Percentiles rank a stretch among this genome's conserved stretches.
Evolutionary conservation across 2,888 invertebrate species (phyloP).

Genomic region (Hirtodrosophila duncani): DNA sequence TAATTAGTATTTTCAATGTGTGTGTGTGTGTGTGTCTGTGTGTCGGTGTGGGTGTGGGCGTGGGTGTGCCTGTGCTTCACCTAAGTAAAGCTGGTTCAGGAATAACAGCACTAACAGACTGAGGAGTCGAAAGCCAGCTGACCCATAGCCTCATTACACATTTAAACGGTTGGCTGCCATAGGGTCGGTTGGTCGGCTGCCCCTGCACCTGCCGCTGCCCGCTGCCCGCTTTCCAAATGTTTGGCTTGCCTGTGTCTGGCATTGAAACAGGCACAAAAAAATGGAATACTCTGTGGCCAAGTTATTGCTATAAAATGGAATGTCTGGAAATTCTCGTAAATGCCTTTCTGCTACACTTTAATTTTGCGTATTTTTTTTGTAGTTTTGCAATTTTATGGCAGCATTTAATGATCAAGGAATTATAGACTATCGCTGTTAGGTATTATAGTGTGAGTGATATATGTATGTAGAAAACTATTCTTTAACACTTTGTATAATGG

Average conservation of each 20-base stretch:
- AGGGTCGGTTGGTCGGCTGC: not conserved
- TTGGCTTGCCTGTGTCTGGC: slow-evolving; percentile 13
- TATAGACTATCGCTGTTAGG: no score
- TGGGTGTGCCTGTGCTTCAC: slow-evolving; percentile 18
- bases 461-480: no score
- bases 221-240: no score
- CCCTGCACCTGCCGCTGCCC: not conserved
- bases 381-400: no score
- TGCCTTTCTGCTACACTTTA: slow-evolving; percentile 19
- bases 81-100: slow-evolving; percentile 10
- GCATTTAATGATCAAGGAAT: no score
- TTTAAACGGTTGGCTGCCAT: slow-evolving; percentile 49
- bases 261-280: no score
- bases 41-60: slow-evolving; percentile 7
- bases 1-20: slow-evolving; percentile 65
- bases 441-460: no score
- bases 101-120: no score
- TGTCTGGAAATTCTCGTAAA: slow-evolving; percentile 7
- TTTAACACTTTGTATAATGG: no score
- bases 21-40: slow-evolving; percentile 22
- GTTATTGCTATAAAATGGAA: slow-evolving; percentile 5
- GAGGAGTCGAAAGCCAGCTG: slow-evolving; percentile 23
- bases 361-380: no score
- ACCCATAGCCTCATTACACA: slow-evolving; percentile 49
- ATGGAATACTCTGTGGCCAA: slow-evolving; percentile 15